phyloP scores from a whole-genome alignment of 1,140 invertebrate species.

The Coelopa frigida region DNA sequence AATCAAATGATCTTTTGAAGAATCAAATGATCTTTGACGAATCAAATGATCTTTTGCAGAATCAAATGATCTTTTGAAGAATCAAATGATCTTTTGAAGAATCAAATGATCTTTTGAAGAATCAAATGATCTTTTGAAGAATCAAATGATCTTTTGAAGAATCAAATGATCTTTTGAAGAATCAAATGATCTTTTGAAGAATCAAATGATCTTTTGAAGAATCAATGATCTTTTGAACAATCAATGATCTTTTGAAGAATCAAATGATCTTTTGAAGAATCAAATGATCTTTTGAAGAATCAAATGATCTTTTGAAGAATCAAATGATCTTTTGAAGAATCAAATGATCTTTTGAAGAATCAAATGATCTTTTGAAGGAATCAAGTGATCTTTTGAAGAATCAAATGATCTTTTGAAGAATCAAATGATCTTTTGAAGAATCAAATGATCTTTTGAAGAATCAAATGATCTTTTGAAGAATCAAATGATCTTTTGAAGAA shows the following conservation, averaged over 20 bases:
- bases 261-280: not conserved
- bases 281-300: not conserved
- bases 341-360: not conserved
- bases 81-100: no score
- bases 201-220: not conserved
- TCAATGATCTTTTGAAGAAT: not conserved
- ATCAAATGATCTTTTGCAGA: not conserved
- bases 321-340: not conserved
- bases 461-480: not conserved
- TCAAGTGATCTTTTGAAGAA: not conserved
- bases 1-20: not conserved
- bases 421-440: not conserved
- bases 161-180: not conserved
- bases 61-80: not conserved
- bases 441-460: not conserved
- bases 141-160: not conserved
- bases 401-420: not conserved
- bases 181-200: no score
- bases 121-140: not conserved
- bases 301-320: not conserved
- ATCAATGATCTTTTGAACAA: no score
- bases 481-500: not conserved
- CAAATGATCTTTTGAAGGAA: not conserved
- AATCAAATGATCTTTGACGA: not conserved
- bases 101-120: not conserved